phyloP scores from a whole-genome alignment of 1,140 invertebrate genomes.

The Philotrypesis tridentata region DNA sequence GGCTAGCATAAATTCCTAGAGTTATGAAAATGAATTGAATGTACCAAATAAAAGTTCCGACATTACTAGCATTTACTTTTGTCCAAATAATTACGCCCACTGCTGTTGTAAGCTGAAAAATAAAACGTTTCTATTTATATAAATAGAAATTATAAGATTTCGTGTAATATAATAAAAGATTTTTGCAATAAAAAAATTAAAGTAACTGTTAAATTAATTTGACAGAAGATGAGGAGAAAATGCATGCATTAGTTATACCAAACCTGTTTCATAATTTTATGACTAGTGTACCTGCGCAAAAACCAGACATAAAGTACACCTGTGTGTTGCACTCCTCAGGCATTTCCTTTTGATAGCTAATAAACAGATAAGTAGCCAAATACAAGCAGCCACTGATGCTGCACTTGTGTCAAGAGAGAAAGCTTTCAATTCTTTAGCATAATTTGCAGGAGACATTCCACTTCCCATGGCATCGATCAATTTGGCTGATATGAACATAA shows the following conservation, averaged over 20 bases:
- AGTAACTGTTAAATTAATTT: no score
- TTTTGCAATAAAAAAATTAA: no score
- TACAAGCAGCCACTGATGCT: constrained; percentile 81
- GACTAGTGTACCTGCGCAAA: constrained; percentile 82
- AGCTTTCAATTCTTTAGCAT: constrained; percentile 82
- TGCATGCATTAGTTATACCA: not conserved
- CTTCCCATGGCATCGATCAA: constrained; percentile 85
- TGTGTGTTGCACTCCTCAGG: constrained; percentile 87
- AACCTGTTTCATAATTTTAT: not conserved
- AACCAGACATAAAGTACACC: constrained; percentile 85
- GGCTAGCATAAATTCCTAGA: constrained; percentile 83
- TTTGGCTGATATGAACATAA: constrained; percentile 96
- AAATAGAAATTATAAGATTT: no score
- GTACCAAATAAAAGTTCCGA: constrained; percentile 72
- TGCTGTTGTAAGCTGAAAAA: constrained; percentile 58
- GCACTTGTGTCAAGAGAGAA: constrained; percentile 91
- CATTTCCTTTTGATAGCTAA: constrained; percentile 80
- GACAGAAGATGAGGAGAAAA: no score
- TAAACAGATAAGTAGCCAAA: constrained; percentile 88
- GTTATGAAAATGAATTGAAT: constrained; percentile 83
- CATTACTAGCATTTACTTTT: constrained; percentile 57
- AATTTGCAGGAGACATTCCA: constrained; percentile 79
- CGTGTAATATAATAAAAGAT: no score
- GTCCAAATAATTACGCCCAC: constrained; percentile 69
- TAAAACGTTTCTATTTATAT: no score